A percentile compares a stretch with the other conserved stretches of the same genome.
Conservation (phyloP, 2,113 vertebrate species). For the Calyptommatus sinebrachiatus region DNA sequence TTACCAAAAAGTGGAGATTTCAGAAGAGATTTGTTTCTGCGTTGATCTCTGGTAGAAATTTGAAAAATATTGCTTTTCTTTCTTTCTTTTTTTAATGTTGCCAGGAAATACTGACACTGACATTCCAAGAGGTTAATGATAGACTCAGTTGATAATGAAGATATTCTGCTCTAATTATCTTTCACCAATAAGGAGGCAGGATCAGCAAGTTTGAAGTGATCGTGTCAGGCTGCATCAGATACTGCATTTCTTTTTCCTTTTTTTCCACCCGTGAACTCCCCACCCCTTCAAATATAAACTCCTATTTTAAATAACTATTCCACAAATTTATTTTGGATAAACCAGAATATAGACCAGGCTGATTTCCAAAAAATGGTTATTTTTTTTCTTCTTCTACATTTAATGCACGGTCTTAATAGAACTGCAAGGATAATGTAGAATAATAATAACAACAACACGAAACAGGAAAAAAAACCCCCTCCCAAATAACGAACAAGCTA, state of each 20-base stretch:
- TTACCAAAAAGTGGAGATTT: slow-evolving; percentile 38
- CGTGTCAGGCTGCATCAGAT: slow-evolving; percentile 60
- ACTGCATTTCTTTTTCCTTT: slow-evolving; percentile 62
- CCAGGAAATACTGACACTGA: slow-evolving; percentile 56
- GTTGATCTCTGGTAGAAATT: slow-evolving; percentile 53
- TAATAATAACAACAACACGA: background rate
- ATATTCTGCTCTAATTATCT: slow-evolving; percentile 38
- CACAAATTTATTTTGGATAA: slow-evolving; percentile 74
- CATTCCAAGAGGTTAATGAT: slow-evolving; percentile 60
- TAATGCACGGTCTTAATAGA: slow-evolving; percentile 71
- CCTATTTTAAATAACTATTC: slow-evolving; percentile 77
- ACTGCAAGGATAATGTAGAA: slow-evolving; percentile 65
- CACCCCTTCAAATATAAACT: background rate
- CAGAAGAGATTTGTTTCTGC: slow-evolving; percentile 41
- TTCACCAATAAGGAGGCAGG: slow-evolving; percentile 61
- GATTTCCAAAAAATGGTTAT: slow-evolving; percentile 60
- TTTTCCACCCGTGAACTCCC: too few species aligned
- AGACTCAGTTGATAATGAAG: slow-evolving; percentile 34
- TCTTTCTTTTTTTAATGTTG: slow-evolving; percentile 31
- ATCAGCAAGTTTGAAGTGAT: slow-evolving; percentile 60
- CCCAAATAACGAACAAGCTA: slow-evolving; percentile 76
- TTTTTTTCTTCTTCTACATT: slow-evolving; percentile 63
- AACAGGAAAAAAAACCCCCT: background rate
- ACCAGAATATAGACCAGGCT: slow-evolving; percentile 72
- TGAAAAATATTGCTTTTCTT: slow-evolving; percentile 44